Percentiles rank a stretch among this genome's conserved stretches.
Conservation (phyloP, 2,797 vertebrate genomes). For the Arrhamphus sclerolepis region DNA sequence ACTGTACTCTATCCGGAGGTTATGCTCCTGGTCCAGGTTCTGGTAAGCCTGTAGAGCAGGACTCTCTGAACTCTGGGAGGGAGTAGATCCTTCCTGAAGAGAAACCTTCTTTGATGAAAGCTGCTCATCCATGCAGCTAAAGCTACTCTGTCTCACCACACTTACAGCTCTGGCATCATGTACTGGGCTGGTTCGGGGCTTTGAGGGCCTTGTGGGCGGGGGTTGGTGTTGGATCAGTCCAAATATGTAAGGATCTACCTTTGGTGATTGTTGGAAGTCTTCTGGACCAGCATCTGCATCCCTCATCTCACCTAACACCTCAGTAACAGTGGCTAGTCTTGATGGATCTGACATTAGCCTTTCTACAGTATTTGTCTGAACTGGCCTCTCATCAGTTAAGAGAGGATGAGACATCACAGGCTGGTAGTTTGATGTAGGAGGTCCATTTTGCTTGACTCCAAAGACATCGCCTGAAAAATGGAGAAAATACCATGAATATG, state of each 20-base stretch:
- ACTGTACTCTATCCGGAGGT: constrained; percentile 19
- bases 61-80: constrained; percentile 59
- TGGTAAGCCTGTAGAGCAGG: constrained; percentile 30
- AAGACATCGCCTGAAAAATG: constrained; percentile 66
- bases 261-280: constrained; percentile 63
- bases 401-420: constrained; percentile 66
- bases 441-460: constrained; percentile 35
- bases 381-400: constrained; percentile 64
- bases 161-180: constrained; percentile 64
- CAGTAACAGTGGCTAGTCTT: constrained; percentile 7
- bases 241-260: constrained; percentile 84
- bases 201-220: constrained; percentile 74
- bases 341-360: constrained; percentile 45
- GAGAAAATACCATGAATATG: constrained; percentile 11
- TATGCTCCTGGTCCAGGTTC: constrained; percentile 43
- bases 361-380: constrained; percentile 40
- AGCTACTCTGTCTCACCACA: constrained; percentile 79
- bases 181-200: constrained; percentile 81
- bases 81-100: constrained; percentile 41
- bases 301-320: constrained; percentile 19
- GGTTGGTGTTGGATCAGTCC: constrained; percentile 83
- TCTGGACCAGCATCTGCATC: constrained; percentile 51
- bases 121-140: constrained; percentile 77
- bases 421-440: constrained; percentile 41
- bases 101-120: constrained; percentile 43